Evolutionary conservation across 1,140 invertebrate genomes (phyloP).

Genomic region (Calephelis nemesis): DNA sequence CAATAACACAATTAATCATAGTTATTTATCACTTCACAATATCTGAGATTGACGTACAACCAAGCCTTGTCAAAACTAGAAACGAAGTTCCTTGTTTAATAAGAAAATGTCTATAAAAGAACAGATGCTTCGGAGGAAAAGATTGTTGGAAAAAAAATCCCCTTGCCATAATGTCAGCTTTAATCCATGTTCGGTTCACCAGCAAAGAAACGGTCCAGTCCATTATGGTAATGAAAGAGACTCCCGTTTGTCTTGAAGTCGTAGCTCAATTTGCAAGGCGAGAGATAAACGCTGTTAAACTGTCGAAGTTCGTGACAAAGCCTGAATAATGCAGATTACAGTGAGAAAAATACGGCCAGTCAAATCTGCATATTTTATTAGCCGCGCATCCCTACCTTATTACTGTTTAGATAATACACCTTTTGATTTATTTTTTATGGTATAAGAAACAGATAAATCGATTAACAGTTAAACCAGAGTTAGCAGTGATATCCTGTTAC

Average conservation of each 20-base stretch:
- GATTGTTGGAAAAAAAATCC: not conserved
- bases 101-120: not conserved
- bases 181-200: slow-evolving; percentile 65
- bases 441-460: not conserved
- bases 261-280: slow-evolving; percentile 78
- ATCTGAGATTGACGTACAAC: not conserved
- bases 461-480: too few species aligned
- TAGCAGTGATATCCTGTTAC: too few species aligned
- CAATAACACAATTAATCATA: not conserved
- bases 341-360: slow-evolving; percentile 75
- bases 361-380: slow-evolving; percentile 78
- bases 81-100: not conserved
- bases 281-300: slow-evolving; percentile 79
- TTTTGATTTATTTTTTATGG: slow-evolving; percentile 14
- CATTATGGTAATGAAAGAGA: slow-evolving; percentile 78
- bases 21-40: not conserved
- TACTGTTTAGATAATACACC: slow-evolving; percentile 40
- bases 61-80: not conserved
- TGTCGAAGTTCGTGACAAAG: slow-evolving; percentile 78
- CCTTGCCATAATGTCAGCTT: slow-evolving; percentile 44
- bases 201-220: slow-evolving; percentile 73
- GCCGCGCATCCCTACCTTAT: slow-evolving; percentile 61
- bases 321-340: slow-evolving; percentile 79
- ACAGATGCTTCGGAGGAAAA: slow-evolving; percentile 6
- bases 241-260: slow-evolving; percentile 78